Evolutionary conservation across 2,888 invertebrate species (phyloP), one percentile per base, ranked within the genome.

Genomic region (Tachystola acroxantha): DNA sequence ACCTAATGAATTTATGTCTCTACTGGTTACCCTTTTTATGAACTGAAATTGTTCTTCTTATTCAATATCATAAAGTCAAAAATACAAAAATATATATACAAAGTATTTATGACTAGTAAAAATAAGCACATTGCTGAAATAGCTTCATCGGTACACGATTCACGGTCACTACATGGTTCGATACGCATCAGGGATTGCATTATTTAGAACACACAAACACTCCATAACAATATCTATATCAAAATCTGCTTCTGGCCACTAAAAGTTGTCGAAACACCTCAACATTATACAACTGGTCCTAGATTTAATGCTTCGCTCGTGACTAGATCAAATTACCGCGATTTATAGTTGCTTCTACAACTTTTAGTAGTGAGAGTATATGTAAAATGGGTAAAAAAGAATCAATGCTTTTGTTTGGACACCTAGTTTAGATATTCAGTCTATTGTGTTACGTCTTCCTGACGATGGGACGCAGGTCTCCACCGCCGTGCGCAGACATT

Each of bases 81-180:
- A 75, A 74, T 70, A 72, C 65, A 72, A 73, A 70, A 70, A 71
- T 57, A 64, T 78, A 76, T 76, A 72, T 72, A 85, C 75, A 82
- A 82, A 82, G 63, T 63, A 69, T 81, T 78, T 77, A 82, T 80
- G 80, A 81, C 81, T 82, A 84, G 82, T 79, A 82, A 76, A 69
- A 73, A 73, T 69, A 72, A 71, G 73, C 71, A 77, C 70, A 78
- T 65, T 69, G 65, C 57, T 68, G 65, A 64, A 63, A 65, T 58
- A 66, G 63, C 63, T 64, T 50, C 54, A 53, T 57, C 52, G 53
- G 56, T 46, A 53, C 57, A 57, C 54, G 48, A 53, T 49, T 53
- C 60, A 53, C 57, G 50, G 54, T 60, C 61, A 56, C 60, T 50
- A 54, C 50, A 57, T 50, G 63, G 66, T 70, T 70, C 64, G 60